Evolutionary conservation across 2,797 vertebrate genomes (phyloP).

Genomic region (Sebastes itinus): DNA sequence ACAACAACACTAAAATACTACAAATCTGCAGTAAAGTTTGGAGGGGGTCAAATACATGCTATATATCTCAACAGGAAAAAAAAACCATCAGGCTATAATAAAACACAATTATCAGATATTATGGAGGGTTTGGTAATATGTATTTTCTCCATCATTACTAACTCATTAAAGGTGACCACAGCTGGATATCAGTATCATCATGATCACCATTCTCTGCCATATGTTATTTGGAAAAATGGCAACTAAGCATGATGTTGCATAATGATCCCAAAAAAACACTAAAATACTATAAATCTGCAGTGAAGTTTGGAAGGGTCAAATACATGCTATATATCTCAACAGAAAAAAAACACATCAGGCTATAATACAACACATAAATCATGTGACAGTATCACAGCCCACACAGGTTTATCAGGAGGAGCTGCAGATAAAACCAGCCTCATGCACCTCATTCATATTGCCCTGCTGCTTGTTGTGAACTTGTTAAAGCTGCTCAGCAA

Average conservation of each 20-base stretch:
- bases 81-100: background rate
- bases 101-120: background rate
- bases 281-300: background rate
- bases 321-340: background rate
- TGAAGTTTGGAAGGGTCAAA: background rate
- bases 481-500: constrained; percentile 22
- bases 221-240: background rate
- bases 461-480: constrained; percentile 14
- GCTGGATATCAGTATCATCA: background rate
- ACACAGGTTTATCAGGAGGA: background rate
- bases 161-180: background rate
- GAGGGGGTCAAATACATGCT: background rate
- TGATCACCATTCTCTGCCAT: background rate
- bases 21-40: background rate
- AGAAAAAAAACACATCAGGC: background rate
- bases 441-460: background rate
- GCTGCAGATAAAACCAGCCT: background rate
- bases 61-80: background rate
- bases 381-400: background rate
- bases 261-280: background rate
- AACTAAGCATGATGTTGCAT: background rate
- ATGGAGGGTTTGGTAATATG: background rate
- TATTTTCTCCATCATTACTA: background rate
- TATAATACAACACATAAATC: background rate
- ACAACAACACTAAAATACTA: background rate